Conservation (phyloP, 2,888 invertebrate genomes). For the Sminthurinus aureus region DNA sequence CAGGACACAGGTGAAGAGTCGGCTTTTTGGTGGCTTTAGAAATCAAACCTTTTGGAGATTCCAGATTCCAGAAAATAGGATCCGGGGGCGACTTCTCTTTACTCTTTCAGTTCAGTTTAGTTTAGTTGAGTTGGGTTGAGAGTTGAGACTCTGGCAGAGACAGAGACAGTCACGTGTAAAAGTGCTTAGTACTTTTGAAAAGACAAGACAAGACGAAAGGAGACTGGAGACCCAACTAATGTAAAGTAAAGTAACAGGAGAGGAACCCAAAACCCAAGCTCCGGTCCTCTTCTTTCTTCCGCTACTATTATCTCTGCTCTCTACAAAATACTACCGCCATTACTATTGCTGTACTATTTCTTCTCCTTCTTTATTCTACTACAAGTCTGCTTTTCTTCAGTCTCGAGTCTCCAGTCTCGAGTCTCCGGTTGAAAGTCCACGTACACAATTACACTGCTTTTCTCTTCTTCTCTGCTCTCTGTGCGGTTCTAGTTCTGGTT, state of each 20-base stretch:
- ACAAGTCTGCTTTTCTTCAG: neutral
- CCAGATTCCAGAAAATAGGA: neutral
- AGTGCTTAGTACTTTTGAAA: slow-evolving; percentile 32
- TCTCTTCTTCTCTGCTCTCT: slow-evolving; percentile 6
- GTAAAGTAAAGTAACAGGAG: too few species aligned
- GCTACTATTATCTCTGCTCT: neutral
- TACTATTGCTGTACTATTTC: too few species aligned
- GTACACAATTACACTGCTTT: slow-evolving; percentile 25
- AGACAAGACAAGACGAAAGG: neutral
- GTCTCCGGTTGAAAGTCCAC: slow-evolving; percentile 11
- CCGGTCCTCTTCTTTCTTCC: neutral
- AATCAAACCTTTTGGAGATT: slow-evolving; percentile 25
- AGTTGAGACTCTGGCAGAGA: neutral
- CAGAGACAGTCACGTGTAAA: slow-evolving; percentile 31
- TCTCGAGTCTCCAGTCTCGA: too few species aligned
- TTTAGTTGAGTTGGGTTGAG: neutral
- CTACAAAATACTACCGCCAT: neutral
- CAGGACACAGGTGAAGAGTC: slow-evolving; percentile 18
- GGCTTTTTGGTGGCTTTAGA: slow-evolving; percentile 24
- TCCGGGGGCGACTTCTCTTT: neutral
- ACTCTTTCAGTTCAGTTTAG: neutral
- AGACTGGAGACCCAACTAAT: too few species aligned
- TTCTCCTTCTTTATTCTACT: neutral
- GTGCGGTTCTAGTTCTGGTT: too few species aligned
- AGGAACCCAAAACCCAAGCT: neutral